Evolutionary conservation across 2,113 vertebrate species (phyloP).

Genomic region (Trogon melanurus): DNA sequence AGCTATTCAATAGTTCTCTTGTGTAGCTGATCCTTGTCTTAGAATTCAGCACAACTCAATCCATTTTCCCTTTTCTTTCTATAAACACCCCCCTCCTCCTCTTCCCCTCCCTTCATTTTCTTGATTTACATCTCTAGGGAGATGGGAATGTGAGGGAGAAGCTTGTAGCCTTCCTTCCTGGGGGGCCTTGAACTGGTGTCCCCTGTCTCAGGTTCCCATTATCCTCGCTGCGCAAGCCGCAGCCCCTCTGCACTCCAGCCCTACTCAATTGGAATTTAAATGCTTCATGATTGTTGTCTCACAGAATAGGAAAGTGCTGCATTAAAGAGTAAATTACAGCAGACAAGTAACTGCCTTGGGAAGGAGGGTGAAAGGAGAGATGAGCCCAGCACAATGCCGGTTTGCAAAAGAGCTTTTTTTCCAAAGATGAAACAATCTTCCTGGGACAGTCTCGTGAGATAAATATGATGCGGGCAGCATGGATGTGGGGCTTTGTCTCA

Average conservation of each 20-base stretch:
- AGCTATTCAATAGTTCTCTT: constrained; percentile 78
- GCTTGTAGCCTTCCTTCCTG: constrained; percentile 73
- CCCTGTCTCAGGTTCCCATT: constrained; percentile 75
- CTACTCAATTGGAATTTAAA: constrained; percentile 82
- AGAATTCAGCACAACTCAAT: constrained; percentile 79
- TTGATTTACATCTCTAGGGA: constrained; percentile 79
- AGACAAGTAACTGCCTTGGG: constrained; percentile 68
- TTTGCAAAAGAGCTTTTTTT: constrained; percentile 32
- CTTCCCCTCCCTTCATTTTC: constrained; percentile 69
- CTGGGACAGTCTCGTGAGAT: not conserved
- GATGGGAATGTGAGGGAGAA: constrained; percentile 74
- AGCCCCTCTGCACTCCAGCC: constrained; percentile 66
- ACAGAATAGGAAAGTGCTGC: constrained; percentile 69
- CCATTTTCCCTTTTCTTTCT: constrained; percentile 74
- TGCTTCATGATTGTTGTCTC: constrained; percentile 75
- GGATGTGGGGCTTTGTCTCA: not conserved
- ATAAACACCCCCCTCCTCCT: constrained; percentile 68
- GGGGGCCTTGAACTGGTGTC: constrained; percentile 73
- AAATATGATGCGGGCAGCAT: not conserved
- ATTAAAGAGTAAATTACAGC: constrained; percentile 75
- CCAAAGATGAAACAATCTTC: constrained; percentile 57
- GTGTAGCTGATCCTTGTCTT: constrained; percentile 77
- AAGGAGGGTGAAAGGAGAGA: constrained; percentile 58
- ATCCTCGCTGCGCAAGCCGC: constrained; percentile 28
- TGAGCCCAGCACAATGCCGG: constrained; percentile 51